These are phyloP conservation scores for Charaxes varanes DNA, from an alignment of 1,140 invertebrate species.

Conservation along the genomic window DNA sequence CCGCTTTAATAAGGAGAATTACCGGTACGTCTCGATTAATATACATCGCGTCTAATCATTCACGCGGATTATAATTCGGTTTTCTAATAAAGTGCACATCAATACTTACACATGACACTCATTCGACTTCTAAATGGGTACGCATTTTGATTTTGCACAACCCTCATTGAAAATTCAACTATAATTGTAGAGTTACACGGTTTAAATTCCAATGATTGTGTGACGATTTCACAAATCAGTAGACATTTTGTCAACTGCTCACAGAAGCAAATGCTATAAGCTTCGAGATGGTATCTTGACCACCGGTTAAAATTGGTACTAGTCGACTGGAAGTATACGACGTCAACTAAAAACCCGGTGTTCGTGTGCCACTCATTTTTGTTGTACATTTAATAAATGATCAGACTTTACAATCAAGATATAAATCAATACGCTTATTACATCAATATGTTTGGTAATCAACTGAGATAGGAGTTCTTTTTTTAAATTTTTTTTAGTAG, in stretches of 20 bases:
- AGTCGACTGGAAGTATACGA: slow-evolving; percentile 28
- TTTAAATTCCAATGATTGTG: neutral
- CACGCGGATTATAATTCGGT: slow-evolving; percentile 3
- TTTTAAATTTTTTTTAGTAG: too few relatives aligned
- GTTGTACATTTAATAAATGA: slow-evolving; percentile 6
- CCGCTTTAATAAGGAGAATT: neutral
- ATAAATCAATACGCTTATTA: slow-evolving; percentile 1
- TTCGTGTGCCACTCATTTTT: slow-evolving; percentile 16
- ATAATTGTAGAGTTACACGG: neutral
- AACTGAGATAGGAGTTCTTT: too few relatives aligned
- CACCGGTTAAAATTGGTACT: slow-evolving; percentile 49
- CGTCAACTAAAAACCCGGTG: slow-evolving; percentile 18
- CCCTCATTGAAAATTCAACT: neutral
- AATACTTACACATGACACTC: slow-evolving; percentile 15
- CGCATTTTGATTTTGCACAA: neutral
- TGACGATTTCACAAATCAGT: slow-evolving; percentile 18
- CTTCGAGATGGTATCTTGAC: slow-evolving; percentile 46
- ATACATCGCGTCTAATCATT: slow-evolving; percentile 2
- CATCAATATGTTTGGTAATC: too few relatives aligned
- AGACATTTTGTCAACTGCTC: slow-evolving; percentile 25
- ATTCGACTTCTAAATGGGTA: slow-evolving; percentile 4
- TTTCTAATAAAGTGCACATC: slow-evolving; percentile 15
- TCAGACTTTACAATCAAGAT: neutral
- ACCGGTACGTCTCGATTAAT: slow-evolving; percentile 2
- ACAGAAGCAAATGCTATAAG: slow-evolving; percentile 21